phyloP scores from a whole-genome alignment of 2,797 vertebrate species.

The Anomalospiza imberbis region DNA sequence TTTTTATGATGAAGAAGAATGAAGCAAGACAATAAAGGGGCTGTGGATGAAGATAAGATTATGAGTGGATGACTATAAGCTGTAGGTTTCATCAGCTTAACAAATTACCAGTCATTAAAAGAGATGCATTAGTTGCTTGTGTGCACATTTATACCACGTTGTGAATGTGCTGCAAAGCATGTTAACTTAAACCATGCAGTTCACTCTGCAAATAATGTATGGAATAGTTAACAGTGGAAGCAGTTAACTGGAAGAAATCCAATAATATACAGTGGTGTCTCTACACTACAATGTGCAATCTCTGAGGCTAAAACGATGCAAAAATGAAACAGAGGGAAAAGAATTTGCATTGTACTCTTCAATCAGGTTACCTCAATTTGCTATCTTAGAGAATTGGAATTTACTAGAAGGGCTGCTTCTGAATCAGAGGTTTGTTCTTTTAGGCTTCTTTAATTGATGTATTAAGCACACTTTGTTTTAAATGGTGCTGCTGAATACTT shows the following conservation, averaged over 20 bases:
- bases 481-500: neutral
- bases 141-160: neutral
- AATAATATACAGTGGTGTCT: neutral
- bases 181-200: neutral
- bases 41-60: slow-evolving; percentile 5
- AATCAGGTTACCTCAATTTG: neutral
- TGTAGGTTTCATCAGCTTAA: slow-evolving; percentile 38
- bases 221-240: neutral
- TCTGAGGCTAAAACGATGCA: neutral
- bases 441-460: neutral
- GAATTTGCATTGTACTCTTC: neutral
- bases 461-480: neutral
- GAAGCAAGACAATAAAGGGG: neutral
- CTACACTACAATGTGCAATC: accelerated
- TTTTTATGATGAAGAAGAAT: neutral
- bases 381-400: neutral
- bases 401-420: neutral
- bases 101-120: slow-evolving; percentile 30
- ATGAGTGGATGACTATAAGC: slow-evolving; percentile 2
- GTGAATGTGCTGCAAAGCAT: neutral
- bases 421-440: neutral
- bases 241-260: neutral
- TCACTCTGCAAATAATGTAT: neutral
- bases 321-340: neutral
- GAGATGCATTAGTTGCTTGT: neutral